These are phyloP conservation scores for Pogonus chalceus DNA, from an alignment of 1,140 invertebrate species.

Conservation along the genomic window DNA sequence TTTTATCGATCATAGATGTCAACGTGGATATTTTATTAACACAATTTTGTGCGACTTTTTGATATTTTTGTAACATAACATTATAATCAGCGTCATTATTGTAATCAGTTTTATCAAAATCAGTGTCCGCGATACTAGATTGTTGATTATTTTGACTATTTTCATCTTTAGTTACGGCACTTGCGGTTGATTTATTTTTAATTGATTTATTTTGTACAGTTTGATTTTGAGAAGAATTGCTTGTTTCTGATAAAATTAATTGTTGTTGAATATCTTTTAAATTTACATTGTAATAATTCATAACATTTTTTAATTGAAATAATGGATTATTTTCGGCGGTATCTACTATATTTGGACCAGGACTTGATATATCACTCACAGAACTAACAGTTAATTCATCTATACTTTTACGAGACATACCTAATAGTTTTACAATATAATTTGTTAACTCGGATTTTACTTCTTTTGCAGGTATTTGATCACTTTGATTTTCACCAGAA, in stretches of 20 bases:
- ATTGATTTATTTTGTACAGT: too few relatives aligned
- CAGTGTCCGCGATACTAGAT: too few relatives aligned
- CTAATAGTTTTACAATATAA: slow-evolving; percentile 41
- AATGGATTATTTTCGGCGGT: slow-evolving; percentile 23
- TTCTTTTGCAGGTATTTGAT: not conserved
- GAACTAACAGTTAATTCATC: slow-evolving; percentile 40
- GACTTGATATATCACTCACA: slow-evolving; percentile 40
- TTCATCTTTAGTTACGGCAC: too few relatives aligned
- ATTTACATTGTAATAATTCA: slow-evolving; percentile 20
- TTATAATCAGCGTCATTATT: too few relatives aligned
- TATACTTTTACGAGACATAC: slow-evolving; percentile 38
- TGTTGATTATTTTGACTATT: too few relatives aligned
- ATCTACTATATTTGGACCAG: slow-evolving; percentile 38
- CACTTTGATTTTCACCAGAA: too few relatives aligned
- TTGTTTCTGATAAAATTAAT: not conserved
- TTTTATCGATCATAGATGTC: slow-evolving; percentile 42
- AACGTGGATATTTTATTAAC: slow-evolving; percentile 42
- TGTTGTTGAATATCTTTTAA: not conserved
- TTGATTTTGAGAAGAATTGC: too few relatives aligned
- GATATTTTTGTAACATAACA: too few relatives aligned
- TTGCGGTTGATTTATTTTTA: too few relatives aligned
- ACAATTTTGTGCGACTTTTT: slow-evolving; percentile 42
- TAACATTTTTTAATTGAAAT: slow-evolving; percentile 16
- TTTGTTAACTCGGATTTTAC: slow-evolving; percentile 30
- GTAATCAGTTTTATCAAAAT: too few relatives aligned